Base-by-base conservation (phyloP, 2,888 invertebrate species). In the Tethea ocularis region DNA sequence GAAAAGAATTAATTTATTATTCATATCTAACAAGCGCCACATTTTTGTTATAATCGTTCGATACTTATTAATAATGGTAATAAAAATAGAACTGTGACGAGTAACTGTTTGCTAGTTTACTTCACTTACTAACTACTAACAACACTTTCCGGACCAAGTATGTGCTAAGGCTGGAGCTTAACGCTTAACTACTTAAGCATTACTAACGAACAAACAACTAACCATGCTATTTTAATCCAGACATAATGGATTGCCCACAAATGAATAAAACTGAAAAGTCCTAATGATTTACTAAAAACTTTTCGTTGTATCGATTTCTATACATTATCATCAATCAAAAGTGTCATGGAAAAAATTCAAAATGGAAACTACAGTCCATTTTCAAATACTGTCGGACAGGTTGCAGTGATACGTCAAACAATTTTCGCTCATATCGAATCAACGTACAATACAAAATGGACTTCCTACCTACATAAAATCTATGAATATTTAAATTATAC, bases 331-430 rank as follows among this genome's bases (percentile, higher is more conserved):
- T 46, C 46, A 46, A 46, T 46, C 46, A 46, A 20, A 46, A 46
- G 46, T 46, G 46, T 46, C 46, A 46, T n/a, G 17, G 46, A 7
- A 20, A 46, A 46, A 46, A 46, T 20, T 46, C 33, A 20, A 10
- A 46, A 46, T 46, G 46, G 46, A 46, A 46, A 46, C 46, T 46
- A 20, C 20, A 46, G 46, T 20, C 46, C 46, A 46, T 46, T 20
- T 46, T 20, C 46, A 46, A 46, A 46, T 46, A 46, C 17, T 20
- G 46, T 46, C 20, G 46, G 10, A n/a, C 20, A 10, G 20, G 17
- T 20, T 46, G 46, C 46, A 46, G 20, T 46, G 20, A 46, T 46
- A 46, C 46, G 46, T 46, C 46, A 46, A 46, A 46, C 46, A 46
- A 46, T 46, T 46, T 46, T 46, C 46, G 10, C 20, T 46, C 46